Conservation (phyloP, 1,140 invertebrate species). For the Zaprionus kolodkinae region DNA sequence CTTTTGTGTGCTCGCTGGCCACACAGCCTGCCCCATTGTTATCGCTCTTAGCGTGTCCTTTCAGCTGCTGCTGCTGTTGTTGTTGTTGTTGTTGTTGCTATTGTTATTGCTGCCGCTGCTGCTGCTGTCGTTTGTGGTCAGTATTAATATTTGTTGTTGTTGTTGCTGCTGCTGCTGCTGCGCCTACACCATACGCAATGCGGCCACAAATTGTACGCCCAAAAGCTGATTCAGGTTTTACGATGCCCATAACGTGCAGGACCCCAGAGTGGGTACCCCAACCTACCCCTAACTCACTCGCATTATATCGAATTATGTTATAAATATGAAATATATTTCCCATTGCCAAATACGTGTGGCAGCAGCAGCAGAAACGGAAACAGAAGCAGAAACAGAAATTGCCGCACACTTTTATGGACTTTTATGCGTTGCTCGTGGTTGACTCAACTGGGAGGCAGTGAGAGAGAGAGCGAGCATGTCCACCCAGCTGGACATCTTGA, state of each 20-base stretch:
- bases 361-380: not conserved
- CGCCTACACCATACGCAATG: conserved; percentile 51
- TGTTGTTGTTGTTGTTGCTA: conserved; percentile 23
- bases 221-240: conserved; percentile 66
- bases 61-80: conserved; percentile 1
- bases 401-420: conserved; percentile 64
- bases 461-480: conserved; percentile 1
- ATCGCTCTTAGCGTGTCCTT: conserved; percentile 36
- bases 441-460: conserved; percentile 24
- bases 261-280: not conserved
- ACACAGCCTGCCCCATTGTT: conserved; percentile 34
- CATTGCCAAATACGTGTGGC: conserved; percentile 55
- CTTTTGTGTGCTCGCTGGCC: conserved; percentile 28
- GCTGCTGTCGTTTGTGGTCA: conserved; percentile 55
- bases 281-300: conserved; percentile 28
- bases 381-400: conserved; percentile 49
- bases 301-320: conserved; percentile 81
- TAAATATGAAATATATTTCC: conserved; percentile 78
- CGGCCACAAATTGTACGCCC: conserved; percentile 71
- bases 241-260: conserved; percentile 41
- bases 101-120: conserved; percentile 9
- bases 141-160: conserved; percentile 56
- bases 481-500: conserved; percentile 23
- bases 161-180: conserved; percentile 35
- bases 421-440: conserved; percentile 65